These are phyloP conservation scores for Vimba vimba DNA, from an alignment of 2,113 vertebrate genomes.

Conservation along the genomic window DNA sequence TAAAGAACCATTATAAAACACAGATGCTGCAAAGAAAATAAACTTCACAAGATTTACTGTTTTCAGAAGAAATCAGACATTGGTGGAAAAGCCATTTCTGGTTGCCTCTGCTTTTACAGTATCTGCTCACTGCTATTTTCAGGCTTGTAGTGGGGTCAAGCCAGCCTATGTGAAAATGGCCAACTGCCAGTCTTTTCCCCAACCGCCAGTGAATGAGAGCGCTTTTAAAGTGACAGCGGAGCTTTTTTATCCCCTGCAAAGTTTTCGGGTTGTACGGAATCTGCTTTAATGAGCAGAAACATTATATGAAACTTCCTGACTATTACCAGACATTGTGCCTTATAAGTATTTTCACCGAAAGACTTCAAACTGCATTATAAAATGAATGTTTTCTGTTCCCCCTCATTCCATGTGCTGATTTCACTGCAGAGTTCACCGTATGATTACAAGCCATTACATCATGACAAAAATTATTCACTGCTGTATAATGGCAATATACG, in stretches of 20 bases:
- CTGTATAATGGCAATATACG: neutral
- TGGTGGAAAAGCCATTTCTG: constrained; percentile 89
- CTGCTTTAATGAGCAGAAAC: constrained; percentile 46
- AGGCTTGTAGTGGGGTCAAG: constrained; percentile 71
- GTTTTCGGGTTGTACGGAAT: constrained; percentile 33
- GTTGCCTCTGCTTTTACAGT: constrained; percentile 55
- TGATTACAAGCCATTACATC: constrained; percentile 33
- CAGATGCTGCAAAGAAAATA: constrained; percentile 98
- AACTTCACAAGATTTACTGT: constrained; percentile 91
- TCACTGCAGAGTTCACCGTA: neutral
- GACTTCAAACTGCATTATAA: constrained; percentile 27
- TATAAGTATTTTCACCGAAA: constrained; percentile 37
- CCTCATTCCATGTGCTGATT: constrained; percentile 11
- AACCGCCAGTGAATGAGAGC: constrained; percentile 62
- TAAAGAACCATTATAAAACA: constrained; percentile 96
- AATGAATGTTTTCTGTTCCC: neutral
- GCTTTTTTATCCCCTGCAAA: constrained; percentile 53
- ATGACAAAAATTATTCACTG: constrained; percentile 11
- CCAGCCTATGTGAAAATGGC: constrained; percentile 76
- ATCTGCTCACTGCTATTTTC: constrained; percentile 74
- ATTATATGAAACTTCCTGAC: constrained; percentile 54
- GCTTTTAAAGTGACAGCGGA: constrained; percentile 66
- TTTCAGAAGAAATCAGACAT: constrained; percentile 83
- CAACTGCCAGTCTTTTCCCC: constrained; percentile 67
- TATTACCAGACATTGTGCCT: constrained; percentile 33